Base-by-base conservation (phyloP, 2,113 vertebrate species). In the Greenwoodochromis staneri region DNA sequence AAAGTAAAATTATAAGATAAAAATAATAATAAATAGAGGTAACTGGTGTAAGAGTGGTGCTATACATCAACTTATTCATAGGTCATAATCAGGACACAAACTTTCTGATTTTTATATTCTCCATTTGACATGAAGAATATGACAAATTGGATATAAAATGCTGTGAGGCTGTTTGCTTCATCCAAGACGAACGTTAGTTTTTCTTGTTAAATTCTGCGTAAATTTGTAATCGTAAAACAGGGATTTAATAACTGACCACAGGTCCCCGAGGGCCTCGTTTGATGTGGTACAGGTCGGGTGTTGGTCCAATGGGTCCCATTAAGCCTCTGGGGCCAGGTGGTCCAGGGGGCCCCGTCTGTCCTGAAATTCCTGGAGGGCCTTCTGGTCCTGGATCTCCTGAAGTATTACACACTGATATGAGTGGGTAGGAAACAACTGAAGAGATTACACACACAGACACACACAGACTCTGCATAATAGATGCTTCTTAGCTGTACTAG, bases 281-380 rank as follows among this genome's bases (percentile, higher is more conserved):
- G 87, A 99, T 97, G 89, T 98, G 98, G 53, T 97, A 97, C 89
- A 99, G 95, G 27, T 99, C 98, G 54, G 98, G 98, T 85, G 98
- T 97, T 5, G 98, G 99, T 34, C 98, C 98, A 87, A 98, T 97
- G 9, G 98, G 98, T 81, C 98, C 98, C 98, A 99, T 99, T 4
- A 98, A 96, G 89, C 98, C 98, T 45, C 98, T 97, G 1, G 98
- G 98, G 42, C 98, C 98, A 2, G 98, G 97, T 66, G 96, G 95
- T 16, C 98, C 98, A 0, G 97, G 97, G 49, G 96, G 93, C 10
- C 98, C 98, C 9, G 96, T 88, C 61, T 93, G 89, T n/a, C 98
- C 98, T 16, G 95, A 93, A 81, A 95, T 94, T 86, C 98, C 98
- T 11, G 96, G 93, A 82, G 96, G 97, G 55, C 98, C 99, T 86